Percentiles rank a stretch among this genome's conserved stretches.
phyloP scores from a whole-genome alignment of 2,888 invertebrate genomes.

The Helobdella robusta region DNA sequence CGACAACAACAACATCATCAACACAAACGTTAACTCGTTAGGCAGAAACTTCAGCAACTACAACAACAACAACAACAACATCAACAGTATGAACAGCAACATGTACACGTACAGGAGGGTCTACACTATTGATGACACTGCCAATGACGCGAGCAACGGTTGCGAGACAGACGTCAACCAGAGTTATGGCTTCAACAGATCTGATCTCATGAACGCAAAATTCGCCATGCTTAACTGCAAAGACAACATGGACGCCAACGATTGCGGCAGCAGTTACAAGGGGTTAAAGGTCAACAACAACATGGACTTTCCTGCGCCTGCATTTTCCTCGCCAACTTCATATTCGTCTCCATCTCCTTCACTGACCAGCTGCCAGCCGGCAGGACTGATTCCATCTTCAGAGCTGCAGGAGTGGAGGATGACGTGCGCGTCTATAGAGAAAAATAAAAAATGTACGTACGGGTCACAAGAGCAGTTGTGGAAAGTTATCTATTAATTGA shows the following conservation, averaged over 20 bases:
- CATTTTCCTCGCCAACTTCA: neutral
- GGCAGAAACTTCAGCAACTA: neutral
- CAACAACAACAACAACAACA: constrained; percentile 5
- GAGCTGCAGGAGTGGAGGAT: constrained; percentile 97
- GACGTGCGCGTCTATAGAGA: constrained; percentile 85
- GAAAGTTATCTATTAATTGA: too few relatives aligned
- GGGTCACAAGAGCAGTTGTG: too few relatives aligned
- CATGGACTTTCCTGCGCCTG: neutral
- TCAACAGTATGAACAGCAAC: neutral
- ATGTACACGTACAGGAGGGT: neutral
- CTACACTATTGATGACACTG: neutral
- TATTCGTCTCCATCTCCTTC: constrained; percentile 14
- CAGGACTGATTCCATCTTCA: constrained; percentile 93
- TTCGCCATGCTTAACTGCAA: too few relatives aligned
- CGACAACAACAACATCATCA: neutral
- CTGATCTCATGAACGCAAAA: too few relatives aligned
- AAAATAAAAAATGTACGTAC: constrained; percentile 91
- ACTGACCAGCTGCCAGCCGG: constrained; percentile 57
- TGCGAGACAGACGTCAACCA: too few relatives aligned
- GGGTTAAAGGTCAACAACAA: too few relatives aligned
- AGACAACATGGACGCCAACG: neutral
- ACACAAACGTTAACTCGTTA: neutral
- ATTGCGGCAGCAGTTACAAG: neutral
- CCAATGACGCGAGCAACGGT: neutral
- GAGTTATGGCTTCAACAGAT: too few relatives aligned